These are phyloP conservation scores for Sebastes hubbsi DNA, from an alignment of 2,797 vertebrate genomes.

Conservation along the genomic window DNA sequence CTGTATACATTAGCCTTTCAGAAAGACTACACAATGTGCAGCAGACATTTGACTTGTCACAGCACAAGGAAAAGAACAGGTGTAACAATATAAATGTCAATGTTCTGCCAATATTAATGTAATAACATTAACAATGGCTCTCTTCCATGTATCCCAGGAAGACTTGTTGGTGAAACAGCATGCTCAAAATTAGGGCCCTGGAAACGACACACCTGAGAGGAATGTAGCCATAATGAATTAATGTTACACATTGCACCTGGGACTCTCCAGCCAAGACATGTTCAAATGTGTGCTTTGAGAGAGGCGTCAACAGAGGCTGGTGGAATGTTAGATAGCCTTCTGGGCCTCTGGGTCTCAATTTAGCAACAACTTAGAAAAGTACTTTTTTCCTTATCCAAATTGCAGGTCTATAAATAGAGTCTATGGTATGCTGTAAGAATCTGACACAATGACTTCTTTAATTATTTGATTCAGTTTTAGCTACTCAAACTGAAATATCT, in stretches of 20 bases:
- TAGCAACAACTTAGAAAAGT: not conserved
- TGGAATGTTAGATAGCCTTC: not conserved
- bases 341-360: not conserved
- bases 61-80: not conserved
- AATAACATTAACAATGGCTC: conserved; percentile 4
- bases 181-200: not conserved
- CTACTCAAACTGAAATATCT: not conserved
- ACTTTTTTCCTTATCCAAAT: not conserved
- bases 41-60: not conserved
- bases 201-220: conserved; percentile 14
- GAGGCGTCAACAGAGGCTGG: not conserved
- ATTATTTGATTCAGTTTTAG: not conserved
- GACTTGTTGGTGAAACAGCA: conserved; percentile 8
- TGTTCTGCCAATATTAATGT: not conserved
- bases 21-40: not conserved
- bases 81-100: not conserved
- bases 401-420: not conserved
- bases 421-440: not conserved
- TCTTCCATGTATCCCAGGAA: not conserved
- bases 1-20: not conserved
- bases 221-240: conserved; percentile 2
- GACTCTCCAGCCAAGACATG: not conserved
- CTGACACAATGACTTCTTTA: not conserved
- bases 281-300: not conserved
- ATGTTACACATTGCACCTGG: conserved; percentile 34